Evolutionary conservation across 2,113 vertebrate species (phyloP), one percentile per base, ranked within the genome.

Genomic region (Brachypteracias leptosomus): DNA sequence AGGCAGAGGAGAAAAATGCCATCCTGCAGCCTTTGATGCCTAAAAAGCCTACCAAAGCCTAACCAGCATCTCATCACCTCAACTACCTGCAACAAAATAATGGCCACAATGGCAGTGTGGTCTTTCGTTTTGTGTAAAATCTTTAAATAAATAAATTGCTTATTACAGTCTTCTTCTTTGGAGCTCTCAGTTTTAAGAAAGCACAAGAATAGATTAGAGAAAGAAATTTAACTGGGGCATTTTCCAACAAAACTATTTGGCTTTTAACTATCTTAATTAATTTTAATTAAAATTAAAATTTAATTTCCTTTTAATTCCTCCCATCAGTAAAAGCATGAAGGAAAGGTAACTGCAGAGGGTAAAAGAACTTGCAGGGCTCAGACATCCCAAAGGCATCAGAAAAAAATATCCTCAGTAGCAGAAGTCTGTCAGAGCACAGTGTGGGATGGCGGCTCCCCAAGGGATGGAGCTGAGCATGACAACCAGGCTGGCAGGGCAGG

Each of bases 1-100:
- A 97, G 38, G 94, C 65, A 62, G 46, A 36, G 25, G 0, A 20
- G 9, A 0, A 0, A 3, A 25, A 59, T 9, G 6, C 4, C 55
- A 71, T 96, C 28, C 6, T 98, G 20, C 76, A 94, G 16, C 74
- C 80, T 80, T 35, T 96, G 55, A 63, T 97, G 42, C 91, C 84
- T 54, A 68, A 62, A 71, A 96, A 85, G 54, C 72, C 54, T 20
- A 3, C 12, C 7, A 6, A 73, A 51, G 70, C 0, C 40, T 85
- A 90, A 65, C 11, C 22, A 58, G 13, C n/a, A n/a, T 11, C 10
- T 10, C 73, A 28, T 19, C 19, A 29, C 13, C 26, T 29, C 22
- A 66, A 9, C 19, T n/a, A 29, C 25, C 47, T 52, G 13, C 28
- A 62, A 71, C 18, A 90, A 71, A 84, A 52, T 33, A 71, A 33